These are phyloP conservation scores for Erebia epiphron DNA, from an alignment of 2,888 invertebrate genomes.

Conservation along the genomic window DNA sequence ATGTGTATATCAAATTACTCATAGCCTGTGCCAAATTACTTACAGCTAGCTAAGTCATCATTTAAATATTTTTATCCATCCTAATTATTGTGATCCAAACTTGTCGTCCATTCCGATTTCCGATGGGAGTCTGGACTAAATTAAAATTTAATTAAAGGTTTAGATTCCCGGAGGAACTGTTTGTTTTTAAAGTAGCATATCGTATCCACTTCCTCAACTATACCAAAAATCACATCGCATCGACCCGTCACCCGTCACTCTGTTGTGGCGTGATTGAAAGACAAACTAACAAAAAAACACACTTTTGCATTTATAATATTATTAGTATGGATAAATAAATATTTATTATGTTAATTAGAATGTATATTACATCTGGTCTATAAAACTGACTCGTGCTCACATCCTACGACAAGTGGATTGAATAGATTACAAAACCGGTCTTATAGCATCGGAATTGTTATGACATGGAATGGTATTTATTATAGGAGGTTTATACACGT, in stretches of 20 bases:
- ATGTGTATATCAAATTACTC: conserved; percentile 6
- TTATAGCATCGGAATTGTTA: conserved; percentile 29
- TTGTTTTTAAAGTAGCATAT: background rate
- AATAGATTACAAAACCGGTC: conserved; percentile 30
- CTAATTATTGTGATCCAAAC: too few species aligned
- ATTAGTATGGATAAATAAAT: too few species aligned
- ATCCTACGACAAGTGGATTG: conserved; percentile 26
- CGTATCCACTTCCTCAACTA: background rate
- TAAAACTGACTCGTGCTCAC: conserved; percentile 23
- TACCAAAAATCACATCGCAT: too few species aligned
- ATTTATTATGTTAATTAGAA: conserved; percentile 6
- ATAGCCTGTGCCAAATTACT: background rate
- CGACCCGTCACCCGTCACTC: too few species aligned
- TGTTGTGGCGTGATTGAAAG: too few species aligned
- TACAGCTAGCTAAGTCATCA: too few species aligned
- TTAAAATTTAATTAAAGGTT: too few species aligned
- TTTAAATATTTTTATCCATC: too few species aligned
- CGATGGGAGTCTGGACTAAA: too few species aligned
- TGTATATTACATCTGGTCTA: conserved; percentile 22
- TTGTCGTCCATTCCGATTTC: too few species aligned
- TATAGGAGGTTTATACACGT: conserved; percentile 25
- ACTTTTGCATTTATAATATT: too few species aligned
- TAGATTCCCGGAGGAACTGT: background rate
- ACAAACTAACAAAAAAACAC: too few species aligned
- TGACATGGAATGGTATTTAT: conserved; percentile 6